Evolutionary conservation across 1,140 invertebrate genomes (phyloP).

Genomic region (Globodera ellingtonae): DNA sequence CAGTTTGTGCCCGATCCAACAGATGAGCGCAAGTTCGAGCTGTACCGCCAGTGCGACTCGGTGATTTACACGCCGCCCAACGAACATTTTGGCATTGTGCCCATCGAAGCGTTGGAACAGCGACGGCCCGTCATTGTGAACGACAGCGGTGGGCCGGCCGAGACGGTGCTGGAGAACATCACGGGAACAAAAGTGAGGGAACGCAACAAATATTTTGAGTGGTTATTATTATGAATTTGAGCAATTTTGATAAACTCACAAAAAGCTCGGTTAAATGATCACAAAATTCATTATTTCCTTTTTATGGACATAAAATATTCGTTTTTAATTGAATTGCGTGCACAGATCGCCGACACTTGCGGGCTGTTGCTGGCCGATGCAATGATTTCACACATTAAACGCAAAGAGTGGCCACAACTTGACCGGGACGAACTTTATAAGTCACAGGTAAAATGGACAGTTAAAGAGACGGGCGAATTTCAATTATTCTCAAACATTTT

Average conservation of each 20-base stretch:
- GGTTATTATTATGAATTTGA: neutral
- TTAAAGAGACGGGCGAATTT: neutral
- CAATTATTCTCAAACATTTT: slow-evolving; percentile 8
- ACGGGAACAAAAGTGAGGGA: slow-evolving; percentile 56
- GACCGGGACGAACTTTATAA: slow-evolving; percentile 56
- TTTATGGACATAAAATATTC: neutral
- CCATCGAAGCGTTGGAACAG: slow-evolving; percentile 64
- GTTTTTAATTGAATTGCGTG: slow-evolving; percentile 7
- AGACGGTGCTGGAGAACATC: slow-evolving; percentile 62
- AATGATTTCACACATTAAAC: slow-evolving; percentile 60
- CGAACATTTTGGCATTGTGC: slow-evolving; percentile 65
- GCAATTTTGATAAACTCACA: slow-evolving; percentile 4
- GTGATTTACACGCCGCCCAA: slow-evolving; percentile 63
- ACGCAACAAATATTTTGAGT: neutral
- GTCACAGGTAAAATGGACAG: slow-evolving; percentile 44
- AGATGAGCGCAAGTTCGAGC: slow-evolving; percentile 56
- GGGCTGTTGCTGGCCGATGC: slow-evolving; percentile 61
- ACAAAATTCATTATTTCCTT: neutral
- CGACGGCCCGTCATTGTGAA: slow-evolving; percentile 64
- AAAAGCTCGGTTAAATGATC: too few species aligned
- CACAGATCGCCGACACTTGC: slow-evolving; percentile 57
- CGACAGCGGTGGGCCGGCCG: slow-evolving; percentile 62
- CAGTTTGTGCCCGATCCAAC: slow-evolving; percentile 57
- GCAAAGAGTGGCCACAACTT: slow-evolving; percentile 52
- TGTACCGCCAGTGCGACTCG: slow-evolving; percentile 61